Evolutionary conservation across 2,113 vertebrate genomes (phyloP).

Genomic region (Chunga burmeisteri): DNA sequence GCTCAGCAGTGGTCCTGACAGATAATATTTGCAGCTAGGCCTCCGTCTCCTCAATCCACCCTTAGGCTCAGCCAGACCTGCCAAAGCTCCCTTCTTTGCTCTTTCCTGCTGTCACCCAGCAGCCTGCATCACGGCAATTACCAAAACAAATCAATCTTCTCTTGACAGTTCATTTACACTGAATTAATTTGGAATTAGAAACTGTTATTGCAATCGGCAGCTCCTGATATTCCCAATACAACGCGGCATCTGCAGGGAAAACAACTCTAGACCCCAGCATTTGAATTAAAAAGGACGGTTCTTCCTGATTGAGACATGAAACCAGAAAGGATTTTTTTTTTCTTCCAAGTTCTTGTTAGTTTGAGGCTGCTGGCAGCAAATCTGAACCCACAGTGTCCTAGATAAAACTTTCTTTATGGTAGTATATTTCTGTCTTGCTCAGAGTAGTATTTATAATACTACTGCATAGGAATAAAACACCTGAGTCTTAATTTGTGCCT

Average conservation of each 20-base stretch:
- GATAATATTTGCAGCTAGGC: constrained; percentile 73
- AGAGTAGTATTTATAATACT: not conserved
- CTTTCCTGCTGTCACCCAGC: constrained; percentile 84
- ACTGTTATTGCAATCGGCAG: constrained; percentile 89
- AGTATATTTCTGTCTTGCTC: not conserved
- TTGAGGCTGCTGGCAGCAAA: constrained; percentile 7
- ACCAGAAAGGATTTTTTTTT: constrained; percentile 57
- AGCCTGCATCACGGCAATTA: constrained; percentile 80
- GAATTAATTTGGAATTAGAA: constrained; percentile 94
- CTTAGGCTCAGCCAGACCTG: constrained; percentile 77
- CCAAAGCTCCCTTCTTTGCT: constrained; percentile 77
- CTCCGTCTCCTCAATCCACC: constrained; percentile 66
- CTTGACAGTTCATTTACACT: constrained; percentile 95
- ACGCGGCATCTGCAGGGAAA: constrained; percentile 54
- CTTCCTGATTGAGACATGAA: constrained; percentile 74
- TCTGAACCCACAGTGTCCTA: not conserved
- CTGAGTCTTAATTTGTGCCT: not conserved
- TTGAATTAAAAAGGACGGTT: constrained; percentile 83
- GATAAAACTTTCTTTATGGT: not conserved
- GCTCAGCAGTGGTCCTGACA: constrained; percentile 77
- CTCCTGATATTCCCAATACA: constrained; percentile 84
- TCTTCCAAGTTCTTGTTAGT: not conserved
- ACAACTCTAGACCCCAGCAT: constrained; percentile 43
- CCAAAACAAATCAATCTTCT: constrained; percentile 90
- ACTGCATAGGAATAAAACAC: not conserved